Conservation (phyloP, 2,797 vertebrate species). For the Myripristis murdjan region DNA sequence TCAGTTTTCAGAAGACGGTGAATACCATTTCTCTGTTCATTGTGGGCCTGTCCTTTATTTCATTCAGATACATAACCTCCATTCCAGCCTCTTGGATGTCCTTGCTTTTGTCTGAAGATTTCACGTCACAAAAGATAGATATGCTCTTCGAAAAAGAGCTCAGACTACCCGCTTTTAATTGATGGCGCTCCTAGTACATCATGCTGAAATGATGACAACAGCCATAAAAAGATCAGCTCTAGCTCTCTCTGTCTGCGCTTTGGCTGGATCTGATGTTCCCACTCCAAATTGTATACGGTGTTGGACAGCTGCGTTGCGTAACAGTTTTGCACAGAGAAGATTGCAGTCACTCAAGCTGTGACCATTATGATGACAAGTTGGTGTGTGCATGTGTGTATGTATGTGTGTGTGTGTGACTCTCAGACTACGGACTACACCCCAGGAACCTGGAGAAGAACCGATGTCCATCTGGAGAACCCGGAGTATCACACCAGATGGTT, state of each 20-base stretch:
- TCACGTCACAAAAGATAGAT: conserved; percentile 5
- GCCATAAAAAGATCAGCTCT: conserved; percentile 2
- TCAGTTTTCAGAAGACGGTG: no score
- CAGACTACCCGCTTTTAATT: neutral
- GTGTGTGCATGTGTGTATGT: conserved; percentile 27
- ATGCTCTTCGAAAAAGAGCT: neutral
- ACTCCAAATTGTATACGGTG: conserved; percentile 21
- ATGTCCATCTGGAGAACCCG: conserved; percentile 99
- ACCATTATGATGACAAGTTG: conserved; percentile 56
- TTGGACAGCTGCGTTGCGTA: conserved; percentile 32
- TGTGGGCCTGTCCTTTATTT: no score
- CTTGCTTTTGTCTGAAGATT: neutral
- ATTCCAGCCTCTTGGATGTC: no score
- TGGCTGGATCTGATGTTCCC: conserved; percentile 15
- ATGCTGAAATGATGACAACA: conserved; percentile 3
- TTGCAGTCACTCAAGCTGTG: conserved; percentile 59
- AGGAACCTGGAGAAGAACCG: conserved; percentile 96
- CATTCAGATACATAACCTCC: no score
- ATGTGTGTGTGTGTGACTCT: conserved; percentile 44
- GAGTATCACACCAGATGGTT: conserved; percentile 99
- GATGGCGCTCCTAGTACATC: neutral
- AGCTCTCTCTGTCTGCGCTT: neutral
- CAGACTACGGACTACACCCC: conserved; percentile 91
- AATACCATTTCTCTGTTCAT: no score
- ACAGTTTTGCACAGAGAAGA: conserved; percentile 41